Evolutionary conservation across 2,797 vertebrate species (phyloP), one percentile per base, ranked within the genome.

Genomic region (Malacoctenus gilli): DNA sequence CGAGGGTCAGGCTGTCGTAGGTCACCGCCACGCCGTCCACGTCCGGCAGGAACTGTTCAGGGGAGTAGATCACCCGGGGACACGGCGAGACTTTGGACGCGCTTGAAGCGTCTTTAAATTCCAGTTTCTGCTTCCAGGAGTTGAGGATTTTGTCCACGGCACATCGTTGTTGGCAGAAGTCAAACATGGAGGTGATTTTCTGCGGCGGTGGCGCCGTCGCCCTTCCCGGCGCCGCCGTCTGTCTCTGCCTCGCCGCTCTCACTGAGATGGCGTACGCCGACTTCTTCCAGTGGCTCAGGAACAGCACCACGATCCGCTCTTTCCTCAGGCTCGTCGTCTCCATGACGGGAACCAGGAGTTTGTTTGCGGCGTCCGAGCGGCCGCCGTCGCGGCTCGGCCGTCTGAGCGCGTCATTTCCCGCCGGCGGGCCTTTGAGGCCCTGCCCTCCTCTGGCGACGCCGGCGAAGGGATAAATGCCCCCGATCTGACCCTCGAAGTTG

Each of bases 211-310:
- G 1, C 35, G 10, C 36, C 13, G n/a, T 49, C n/a, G 11, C 67
- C 35, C 38, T 43, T 5, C 47, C 36, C 0, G 47, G 41, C 4
- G 40, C 57, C 0, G 20, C 53, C 18, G 25, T 65, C 8, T 84
- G 77, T 36, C 77, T 87, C 52, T 89, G 83, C 10, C 58, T 87
- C 0, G 85, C 83, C 69, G 89, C 79, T 84, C 83, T 89, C 54
- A 88, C 52, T 1, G 92, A 83, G 2, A 93, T 93, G 0, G 89
- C 85, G 19, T 91, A 95, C 0, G 95, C 93, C 0, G 94, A 95
- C 68, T 91, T 95, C 77, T 94, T 96, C 96, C 97, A 99, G 86
- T 99, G 95, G 69, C 94, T 90, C 43, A 99, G 83, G 82, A 98
- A 98, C 44, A 98, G 88, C 72, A 93, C 91, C 14, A 97, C 93